These are phyloP conservation scores for Holocentrus rufus DNA, from an alignment of 2,797 vertebrate species.

Conservation along the genomic window DNA sequence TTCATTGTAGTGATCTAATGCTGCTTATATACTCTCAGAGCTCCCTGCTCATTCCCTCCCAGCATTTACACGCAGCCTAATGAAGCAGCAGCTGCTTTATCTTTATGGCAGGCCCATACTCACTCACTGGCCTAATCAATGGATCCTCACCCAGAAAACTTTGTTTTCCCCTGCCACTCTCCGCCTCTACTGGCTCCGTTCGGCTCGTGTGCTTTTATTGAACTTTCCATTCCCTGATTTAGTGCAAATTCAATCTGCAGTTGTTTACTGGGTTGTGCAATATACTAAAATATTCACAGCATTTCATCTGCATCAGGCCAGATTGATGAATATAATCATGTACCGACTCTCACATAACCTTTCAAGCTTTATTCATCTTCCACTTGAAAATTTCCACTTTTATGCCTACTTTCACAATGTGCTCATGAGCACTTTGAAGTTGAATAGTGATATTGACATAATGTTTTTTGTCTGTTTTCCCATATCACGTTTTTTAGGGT, in stretches of 20 bases:
- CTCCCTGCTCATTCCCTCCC: constrained; percentile 27
- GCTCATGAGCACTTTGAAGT: constrained; percentile 7
- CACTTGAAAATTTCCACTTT: background rate
- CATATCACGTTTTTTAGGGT: constrained; percentile 16
- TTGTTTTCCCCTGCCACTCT: background rate
- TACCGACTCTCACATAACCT: background rate
- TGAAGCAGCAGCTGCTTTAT: constrained; percentile 50
- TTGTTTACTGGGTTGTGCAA: constrained; percentile 9
- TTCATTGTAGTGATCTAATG: constrained; percentile 59
- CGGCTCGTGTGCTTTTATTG: background rate
- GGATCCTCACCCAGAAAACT: constrained; percentile 10
- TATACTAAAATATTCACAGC: constrained; percentile 2
- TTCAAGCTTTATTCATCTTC: constrained; percentile 9
- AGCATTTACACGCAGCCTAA: constrained; percentile 45
- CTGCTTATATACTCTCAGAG: constrained; percentile 46
- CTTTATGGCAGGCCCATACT: constrained; percentile 15
- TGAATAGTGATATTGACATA: constrained; percentile 13
- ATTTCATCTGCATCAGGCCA: background rate
- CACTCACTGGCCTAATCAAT: constrained; percentile 20
- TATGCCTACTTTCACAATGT: background rate
- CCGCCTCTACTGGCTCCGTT: background rate
- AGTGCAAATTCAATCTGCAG: background rate
- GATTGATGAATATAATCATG: constrained; percentile 7
- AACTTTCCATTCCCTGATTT: background rate
- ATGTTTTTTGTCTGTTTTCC: constrained; percentile 20